phyloP scores from a whole-genome alignment of 2,113 vertebrate genomes.

The Labrus mixtus region DNA sequence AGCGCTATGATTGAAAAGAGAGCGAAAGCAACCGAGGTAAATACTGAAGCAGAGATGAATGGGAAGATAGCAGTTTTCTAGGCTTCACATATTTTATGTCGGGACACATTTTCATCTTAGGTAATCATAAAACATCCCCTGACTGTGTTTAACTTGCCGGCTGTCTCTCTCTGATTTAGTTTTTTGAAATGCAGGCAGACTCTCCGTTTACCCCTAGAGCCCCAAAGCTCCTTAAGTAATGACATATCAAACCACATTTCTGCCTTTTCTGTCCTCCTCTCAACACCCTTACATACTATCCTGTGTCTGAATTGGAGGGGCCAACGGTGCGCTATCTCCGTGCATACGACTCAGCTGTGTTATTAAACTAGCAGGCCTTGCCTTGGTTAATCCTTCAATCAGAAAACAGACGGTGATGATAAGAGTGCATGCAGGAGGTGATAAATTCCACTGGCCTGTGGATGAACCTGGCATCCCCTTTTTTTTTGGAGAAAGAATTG shows the following conservation, averaged over 20 bases:
- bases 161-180: conserved; percentile 18
- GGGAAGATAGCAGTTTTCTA: conserved; percentile 16
- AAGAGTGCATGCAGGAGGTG: conserved; percentile 1
- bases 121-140: conserved; percentile 34
- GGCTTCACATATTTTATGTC: conserved; percentile 22
- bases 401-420: conserved; percentile 21
- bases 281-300: background rate
- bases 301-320: background rate
- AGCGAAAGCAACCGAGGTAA: conserved; percentile 28
- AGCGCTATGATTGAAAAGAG: conserved; percentile 13
- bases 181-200: conserved; percentile 21
- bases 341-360: background rate
- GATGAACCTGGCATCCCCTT: conserved; percentile 6
- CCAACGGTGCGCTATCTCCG: background rate
- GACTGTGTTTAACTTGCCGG: conserved; percentile 28
- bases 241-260: conserved; percentile 14
- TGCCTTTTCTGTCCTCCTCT: background rate
- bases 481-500: background rate
- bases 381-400: conserved; percentile 16
- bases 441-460: conserved; percentile 9
- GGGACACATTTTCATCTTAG: conserved; percentile 39
- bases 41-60: conserved; percentile 31
- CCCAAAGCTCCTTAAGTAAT: background rate
- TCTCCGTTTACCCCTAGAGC: conserved; percentile 19
- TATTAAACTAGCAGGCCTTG: background rate